These are phyloP conservation scores for Pogonomyrmex californicus DNA, from an alignment of 1,140 invertebrate species.

Conservation along the genomic window DNA sequence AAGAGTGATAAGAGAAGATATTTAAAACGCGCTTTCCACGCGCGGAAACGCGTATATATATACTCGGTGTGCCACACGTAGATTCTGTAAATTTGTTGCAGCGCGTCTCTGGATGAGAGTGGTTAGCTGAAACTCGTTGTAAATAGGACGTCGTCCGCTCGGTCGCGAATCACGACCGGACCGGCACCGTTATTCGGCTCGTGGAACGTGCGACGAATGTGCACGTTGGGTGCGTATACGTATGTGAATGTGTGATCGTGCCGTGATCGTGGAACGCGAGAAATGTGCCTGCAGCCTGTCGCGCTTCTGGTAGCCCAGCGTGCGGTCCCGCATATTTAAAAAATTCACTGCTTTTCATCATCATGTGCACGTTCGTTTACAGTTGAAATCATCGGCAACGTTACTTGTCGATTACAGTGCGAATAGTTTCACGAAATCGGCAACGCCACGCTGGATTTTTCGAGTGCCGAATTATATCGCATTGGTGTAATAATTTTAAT, in stretches of 20 bases:
- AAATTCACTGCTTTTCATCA: constrained; percentile 11
- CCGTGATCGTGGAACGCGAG: constrained; percentile 37
- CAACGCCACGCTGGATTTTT: background rate
- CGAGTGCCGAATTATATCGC: background rate
- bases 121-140: constrained; percentile 72
- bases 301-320: background rate
- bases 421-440: constrained; percentile 23
- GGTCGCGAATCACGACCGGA: constrained; percentile 51
- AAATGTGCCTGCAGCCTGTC: constrained; percentile 25
- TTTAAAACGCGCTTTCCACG: constrained; percentile 60
- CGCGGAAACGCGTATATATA: constrained; percentile 26
- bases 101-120: constrained; percentile 50
- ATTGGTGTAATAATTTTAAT: constrained; percentile 10
- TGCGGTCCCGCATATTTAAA: constrained; percentile 31
- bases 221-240: constrained; percentile 31
- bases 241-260: constrained; percentile 41
- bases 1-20: constrained; percentile 27
- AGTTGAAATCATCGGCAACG: background rate
- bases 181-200: constrained; percentile 48
- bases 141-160: constrained; percentile 63
- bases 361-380: background rate
- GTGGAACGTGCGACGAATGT: constrained; percentile 28
- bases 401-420: background rate
- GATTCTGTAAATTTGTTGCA: constrained; percentile 33
- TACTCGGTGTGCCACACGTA: background rate